Conservation (phyloP, 2,113 vertebrate genomes). For the Ameiurus melas region DNA sequence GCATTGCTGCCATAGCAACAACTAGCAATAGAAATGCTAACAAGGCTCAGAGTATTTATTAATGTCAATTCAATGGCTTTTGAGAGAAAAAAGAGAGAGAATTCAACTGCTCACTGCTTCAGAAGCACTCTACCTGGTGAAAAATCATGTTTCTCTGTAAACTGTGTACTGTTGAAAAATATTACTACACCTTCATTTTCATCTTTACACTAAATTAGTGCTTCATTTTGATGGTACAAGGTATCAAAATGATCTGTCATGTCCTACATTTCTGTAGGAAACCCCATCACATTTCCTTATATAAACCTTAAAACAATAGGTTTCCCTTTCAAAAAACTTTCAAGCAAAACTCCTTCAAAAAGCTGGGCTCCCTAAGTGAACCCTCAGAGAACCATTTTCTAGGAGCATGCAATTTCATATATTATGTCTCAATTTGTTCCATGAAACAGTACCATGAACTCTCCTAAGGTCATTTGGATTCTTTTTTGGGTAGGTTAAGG, state of each 20-base stretch:
- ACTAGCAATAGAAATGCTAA: conserved; percentile 13
- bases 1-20: conserved; percentile 26
- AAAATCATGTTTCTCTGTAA: not conserved
- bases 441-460: not conserved
- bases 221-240: too few relatives aligned
- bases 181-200: too few relatives aligned
- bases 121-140: not conserved
- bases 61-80: not conserved
- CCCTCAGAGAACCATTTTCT: too few relatives aligned
- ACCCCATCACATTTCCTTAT: not conserved
- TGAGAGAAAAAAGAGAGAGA: not conserved
- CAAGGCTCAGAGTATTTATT: not conserved
- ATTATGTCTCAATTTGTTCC: not conserved
- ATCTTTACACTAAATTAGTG: too few relatives aligned
- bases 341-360: not conserved
- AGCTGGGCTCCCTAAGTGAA: not conserved
- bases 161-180: not conserved
- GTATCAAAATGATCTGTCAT: too few relatives aligned
- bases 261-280: not conserved
- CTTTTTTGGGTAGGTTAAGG: not conserved
- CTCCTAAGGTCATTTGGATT: not conserved
- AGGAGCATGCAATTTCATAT: not conserved
- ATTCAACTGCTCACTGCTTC: not conserved
- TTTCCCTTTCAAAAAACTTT: not conserved
- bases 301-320: not conserved